A percentile compares a stretch with the other conserved stretches of the same genome.
These are phyloP conservation scores for Theocolax elegans DNA, from an alignment of 1,140 invertebrate species.

Conservation along the genomic window DNA sequence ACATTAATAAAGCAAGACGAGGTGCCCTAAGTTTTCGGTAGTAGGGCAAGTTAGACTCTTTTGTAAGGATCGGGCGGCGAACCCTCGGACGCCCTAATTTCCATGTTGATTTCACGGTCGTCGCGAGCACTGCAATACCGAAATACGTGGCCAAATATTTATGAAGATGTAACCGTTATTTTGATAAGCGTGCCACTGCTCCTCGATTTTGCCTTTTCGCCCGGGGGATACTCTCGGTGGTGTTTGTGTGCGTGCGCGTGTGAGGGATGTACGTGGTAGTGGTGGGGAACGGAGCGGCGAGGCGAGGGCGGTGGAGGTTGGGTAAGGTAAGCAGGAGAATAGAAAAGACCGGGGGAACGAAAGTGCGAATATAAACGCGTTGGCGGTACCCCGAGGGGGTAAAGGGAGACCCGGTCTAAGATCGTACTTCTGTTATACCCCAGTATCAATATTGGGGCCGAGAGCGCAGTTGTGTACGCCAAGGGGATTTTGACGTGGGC, in stretches of 20 bases:
- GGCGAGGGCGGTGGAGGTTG: too few species aligned
- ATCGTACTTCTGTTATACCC: constrained; percentile 57
- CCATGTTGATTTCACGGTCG: constrained; percentile 63
- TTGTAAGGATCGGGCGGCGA: not conserved
- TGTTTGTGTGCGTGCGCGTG: too few species aligned
- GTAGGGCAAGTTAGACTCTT: too few species aligned
- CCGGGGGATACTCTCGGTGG: constrained; percentile 20
- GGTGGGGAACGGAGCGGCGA: too few species aligned
- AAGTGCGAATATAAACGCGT: constrained; percentile 67
- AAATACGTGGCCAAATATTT: constrained; percentile 61
- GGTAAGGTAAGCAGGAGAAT: not conserved
- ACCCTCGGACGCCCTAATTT: constrained; percentile 50
- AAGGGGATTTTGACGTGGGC: constrained; percentile 18
- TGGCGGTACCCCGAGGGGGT: constrained; percentile 50
- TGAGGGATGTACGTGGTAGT: too few species aligned
- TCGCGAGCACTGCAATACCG: constrained; percentile 40
- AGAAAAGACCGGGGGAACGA: constrained; percentile 34
- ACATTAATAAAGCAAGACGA: constrained; percentile 5
- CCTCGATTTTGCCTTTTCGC: not conserved
- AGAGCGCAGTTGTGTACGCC: not conserved
- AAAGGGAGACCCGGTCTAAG: constrained; percentile 45
- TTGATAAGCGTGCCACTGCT: constrained; percentile 59
- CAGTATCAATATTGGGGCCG: constrained; percentile 60
- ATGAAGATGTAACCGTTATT: constrained; percentile 68
- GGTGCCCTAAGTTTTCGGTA: too few species aligned